Base-by-base conservation (phyloP, 2,797 vertebrate genomes). In the Sparidentex hasta region DNA sequence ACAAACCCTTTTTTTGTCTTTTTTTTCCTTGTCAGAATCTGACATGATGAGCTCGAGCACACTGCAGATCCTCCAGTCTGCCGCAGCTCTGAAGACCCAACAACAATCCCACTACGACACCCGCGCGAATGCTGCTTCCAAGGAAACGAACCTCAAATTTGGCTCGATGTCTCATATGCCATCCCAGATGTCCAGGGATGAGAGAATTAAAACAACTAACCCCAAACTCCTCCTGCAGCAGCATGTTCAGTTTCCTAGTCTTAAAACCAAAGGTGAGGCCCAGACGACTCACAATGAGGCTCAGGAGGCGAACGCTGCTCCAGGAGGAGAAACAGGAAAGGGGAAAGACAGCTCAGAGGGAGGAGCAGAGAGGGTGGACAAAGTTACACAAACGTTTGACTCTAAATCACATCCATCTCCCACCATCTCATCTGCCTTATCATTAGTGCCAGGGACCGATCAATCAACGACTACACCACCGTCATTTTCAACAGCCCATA, bases 31-130 rank as follows among this genome's bases (percentile, higher is more conserved):
- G 14, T 41, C 38, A 94, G 94, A 91, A 69, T 90, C 74, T 0
- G 94, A 93, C 78, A 88, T 94, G 59, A 94, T 92, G 92, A 85
- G 80, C 33, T 83, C 70, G 20, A 61, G 62, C 14, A n/a, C 56
- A 3, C 76, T 48, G 27, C 84, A 71, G 20, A 78, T 54, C 56
- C 67, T 62, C 11, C 84, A 87, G 27, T 50, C 58, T 70, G 69
- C 74, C 11, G 38, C 56, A 11, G 73, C 17, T 50, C 48, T 77
- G 52, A 92, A 91, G 65, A 73, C 64, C 11, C 82, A 64, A 47
- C 82, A 90, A 13, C 70, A 67, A 21, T 75, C 80, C n/a, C 67
- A 77, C 52, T 66, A 73, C 23, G 11, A 67, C 62, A 65, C 29
- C 20, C 23, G 51, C n/a, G 7, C 55, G 1, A 63, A 83, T 23